Evolutionary conservation across 2,888 invertebrate genomes (phyloP), one percentile per base, ranked within the genome.

Genomic region (Andrena marginata): DNA sequence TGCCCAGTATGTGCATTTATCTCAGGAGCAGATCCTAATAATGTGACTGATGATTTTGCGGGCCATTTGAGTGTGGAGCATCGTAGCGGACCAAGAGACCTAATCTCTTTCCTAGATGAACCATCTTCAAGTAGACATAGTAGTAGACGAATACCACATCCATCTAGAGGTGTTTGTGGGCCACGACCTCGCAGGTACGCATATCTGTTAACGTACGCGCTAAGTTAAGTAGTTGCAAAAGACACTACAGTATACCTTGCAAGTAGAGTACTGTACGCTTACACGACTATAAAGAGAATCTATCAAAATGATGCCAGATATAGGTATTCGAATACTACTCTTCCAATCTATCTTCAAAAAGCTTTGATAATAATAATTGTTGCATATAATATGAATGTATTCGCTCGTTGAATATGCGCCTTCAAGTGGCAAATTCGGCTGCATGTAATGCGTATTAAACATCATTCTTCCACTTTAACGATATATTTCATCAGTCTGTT

Each of bases 1-100:
- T 99, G 99, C 95, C 99, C 99, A 87, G 97, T 99, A 72, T 99
- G 99, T 95, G 99, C 99, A 84, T 98, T 99, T 84, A 96, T 98
- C 95, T 98, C 99, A 54, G 99, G 99, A 86, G 99, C 99, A 73
- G 99, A 99, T 94, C 99, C 99, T 83, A 99, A 99, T 95, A 97
- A 98, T 94, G 98, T 99, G 95, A 99, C 99, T 86, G 99, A 99
- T 95, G 99, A 99, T 95, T 98, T 99, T 95, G 97, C 98, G 88
- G 98, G 98, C 91, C 99, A 99, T 96, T 96, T 99, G 93, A 97
- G 98, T 84, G 95, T 99, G 90, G 99, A 99, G 94, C 99, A 99
- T 95, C 97, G 98, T 92, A 96, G 96, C 92, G 97, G 97, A 92
- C 97, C 97, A 90, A 96, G 98, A 94, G 99, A 99, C 95, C 96